Evolutionary conservation across 2,113 vertebrate species (phyloP), one percentile per base, ranked within the genome.

Genomic region (Sitta europaea): DNA sequence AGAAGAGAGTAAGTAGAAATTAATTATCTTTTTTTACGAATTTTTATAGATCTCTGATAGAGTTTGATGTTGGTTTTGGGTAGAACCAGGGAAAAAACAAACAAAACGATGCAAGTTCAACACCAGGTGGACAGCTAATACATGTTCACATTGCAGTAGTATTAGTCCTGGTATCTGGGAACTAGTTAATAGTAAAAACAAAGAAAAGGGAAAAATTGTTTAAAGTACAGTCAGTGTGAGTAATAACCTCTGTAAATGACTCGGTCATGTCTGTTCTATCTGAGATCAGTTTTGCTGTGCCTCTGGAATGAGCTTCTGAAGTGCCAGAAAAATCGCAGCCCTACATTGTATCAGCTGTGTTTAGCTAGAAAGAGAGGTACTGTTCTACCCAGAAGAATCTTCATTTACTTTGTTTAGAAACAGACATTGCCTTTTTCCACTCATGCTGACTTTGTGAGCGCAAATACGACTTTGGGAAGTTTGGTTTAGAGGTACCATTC

Each of bases 1-100:
- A 61, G 99, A 99, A 29, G 99, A 99, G 68, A 99, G 99, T 99
- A 98, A 99, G 99, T 99, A 79, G 76, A 95, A 84, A 59, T 51
- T 47, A 43, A 40, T 95, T 71, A 16, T 45, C 12, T 47, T 78
- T 78, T 74, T 92, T 21, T 67, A 35, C n/a, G 40, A 55, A 31
- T 83, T 61, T 48, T 43, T 77, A n/a, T 86, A 19, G 4, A 40
- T 25, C 15, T 95, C 24, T 88, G 9, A 57, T 66, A 38, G 40
- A 80, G 20, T 47, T 58, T 51, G 9, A 33, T 66, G 23, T 88
- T 88, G 25, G 2, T 82, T 72, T 35, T 66, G 5, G 33, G 55
- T 86, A 81, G 88, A 92, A 87, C 38, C 12, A 42, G 31, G 29
- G 18, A 3, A 38, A 43, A 71, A 54, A 28, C 6, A 3, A 48